phyloP scores from a whole-genome alignment of 2,888 invertebrate species.

The Tetheella fluctuosa region DNA sequence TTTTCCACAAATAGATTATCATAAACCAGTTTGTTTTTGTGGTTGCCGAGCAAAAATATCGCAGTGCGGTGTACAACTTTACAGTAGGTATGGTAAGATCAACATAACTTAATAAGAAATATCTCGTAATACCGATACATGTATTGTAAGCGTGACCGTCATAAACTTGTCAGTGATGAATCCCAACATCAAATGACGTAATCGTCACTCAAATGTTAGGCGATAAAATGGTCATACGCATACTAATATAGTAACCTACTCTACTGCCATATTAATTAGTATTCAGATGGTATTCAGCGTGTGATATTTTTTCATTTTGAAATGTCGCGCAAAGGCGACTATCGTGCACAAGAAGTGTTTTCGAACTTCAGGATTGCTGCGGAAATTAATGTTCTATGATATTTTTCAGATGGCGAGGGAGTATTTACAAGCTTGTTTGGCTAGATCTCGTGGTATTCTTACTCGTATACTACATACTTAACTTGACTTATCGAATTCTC shows the following conservation, averaged over 20 bases:
- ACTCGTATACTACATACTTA: constrained; percentile 90
- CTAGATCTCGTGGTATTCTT: constrained; percentile 93
- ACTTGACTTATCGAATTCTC: constrained; percentile 89
- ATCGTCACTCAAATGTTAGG: constrained; percentile 39
- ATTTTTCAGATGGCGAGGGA: constrained; percentile 94
- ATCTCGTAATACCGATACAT: no score
- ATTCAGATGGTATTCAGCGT: constrained; percentile 29
- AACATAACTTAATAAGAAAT: background rate
- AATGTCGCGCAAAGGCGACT: constrained; percentile 25
- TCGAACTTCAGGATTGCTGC: constrained; percentile 11
- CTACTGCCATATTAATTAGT: constrained; percentile 41
- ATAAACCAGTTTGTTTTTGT: background rate
- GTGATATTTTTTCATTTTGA: constrained; percentile 12
- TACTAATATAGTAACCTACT: constrained; percentile 47
- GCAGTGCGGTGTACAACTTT: background rate
- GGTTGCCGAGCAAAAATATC: background rate
- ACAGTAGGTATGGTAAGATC: background rate
- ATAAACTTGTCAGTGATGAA: constrained; percentile 18
- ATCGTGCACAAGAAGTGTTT: background rate
- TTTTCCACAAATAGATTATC: constrained; percentile 6
- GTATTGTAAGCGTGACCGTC: background rate
- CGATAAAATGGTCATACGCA: constrained; percentile 47
- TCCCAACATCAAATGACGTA: constrained; percentile 40
- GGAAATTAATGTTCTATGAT: constrained; percentile 17
- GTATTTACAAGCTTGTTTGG: constrained; percentile 97